Percentiles rank a stretch among this genome's conserved stretches.
phyloP scores from a whole-genome alignment of 2,888 invertebrate genomes.

The Thera obeliscata region DNA sequence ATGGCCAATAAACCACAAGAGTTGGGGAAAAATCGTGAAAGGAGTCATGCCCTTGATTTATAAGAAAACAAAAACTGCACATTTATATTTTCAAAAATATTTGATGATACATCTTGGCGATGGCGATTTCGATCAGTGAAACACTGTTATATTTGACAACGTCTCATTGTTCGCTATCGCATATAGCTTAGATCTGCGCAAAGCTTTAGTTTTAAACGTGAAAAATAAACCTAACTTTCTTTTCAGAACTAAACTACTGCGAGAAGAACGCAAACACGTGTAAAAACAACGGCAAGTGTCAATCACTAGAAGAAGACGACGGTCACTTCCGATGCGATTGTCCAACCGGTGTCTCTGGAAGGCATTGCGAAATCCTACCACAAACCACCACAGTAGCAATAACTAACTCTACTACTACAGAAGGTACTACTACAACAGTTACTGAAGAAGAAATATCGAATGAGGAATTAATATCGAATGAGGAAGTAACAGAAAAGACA shows the following conservation, averaged over 20 bases:
- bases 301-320: conserved; percentile 90
- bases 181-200: background rate
- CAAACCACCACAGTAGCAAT: conserved; percentile 57
- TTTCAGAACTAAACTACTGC: conserved; percentile 91
- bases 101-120: too few relatives aligned
- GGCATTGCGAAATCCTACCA: conserved; percentile 87
- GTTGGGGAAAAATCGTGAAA: too few relatives aligned
- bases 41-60: too few relatives aligned
- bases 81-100: too few relatives aligned
- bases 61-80: too few relatives aligned
- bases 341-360: conserved; percentile 89
- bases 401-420: conserved; percentile 42
- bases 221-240: background rate
- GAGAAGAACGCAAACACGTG: conserved; percentile 90
- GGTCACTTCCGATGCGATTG: conserved; percentile 91
- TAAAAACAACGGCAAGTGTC: conserved; percentile 92
- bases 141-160: too few relatives aligned
- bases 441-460: conserved; percentile 29
- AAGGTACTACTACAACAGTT: conserved; percentile 49
- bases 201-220: background rate
- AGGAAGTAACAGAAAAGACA: conserved; percentile 31
- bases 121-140: too few relatives aligned
- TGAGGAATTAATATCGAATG: background rate
- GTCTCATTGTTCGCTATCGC: too few relatives aligned
- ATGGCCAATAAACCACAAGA: too few relatives aligned